These are phyloP conservation scores for Gila orcuttii DNA, from an alignment of 2,113 vertebrate species.

Conservation along the genomic window DNA sequence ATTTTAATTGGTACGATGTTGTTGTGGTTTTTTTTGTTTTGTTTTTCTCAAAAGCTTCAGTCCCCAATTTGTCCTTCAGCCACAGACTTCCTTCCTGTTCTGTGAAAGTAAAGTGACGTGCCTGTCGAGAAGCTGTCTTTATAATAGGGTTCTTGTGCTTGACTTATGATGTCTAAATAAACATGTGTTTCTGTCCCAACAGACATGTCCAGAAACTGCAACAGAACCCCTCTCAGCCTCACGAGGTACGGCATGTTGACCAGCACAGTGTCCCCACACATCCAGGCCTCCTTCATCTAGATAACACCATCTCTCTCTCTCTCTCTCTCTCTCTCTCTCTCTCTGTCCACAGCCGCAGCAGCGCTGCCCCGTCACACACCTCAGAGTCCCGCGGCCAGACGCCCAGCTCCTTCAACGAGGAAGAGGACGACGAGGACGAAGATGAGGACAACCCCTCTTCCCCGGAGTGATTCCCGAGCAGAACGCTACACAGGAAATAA, in stretches of 20 bases:
- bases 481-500: slow-evolving; percentile 51
- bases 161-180: neutral
- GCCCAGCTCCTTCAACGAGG: slow-evolving; percentile 84
- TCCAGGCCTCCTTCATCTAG: slow-evolving; percentile 62
- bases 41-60: neutral
- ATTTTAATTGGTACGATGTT: too few relatives aligned
- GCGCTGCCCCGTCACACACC: slow-evolving; percentile 77
- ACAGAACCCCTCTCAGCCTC: slow-evolving; percentile 68
- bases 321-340: slow-evolving; percentile 68
- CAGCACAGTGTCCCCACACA: neutral
- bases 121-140: neutral
- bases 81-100: neutral
- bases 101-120: accelerated
- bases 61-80: neutral
- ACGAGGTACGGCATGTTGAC: slow-evolving; percentile 44
- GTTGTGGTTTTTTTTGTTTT: neutral
- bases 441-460: slow-evolving; percentile 81
- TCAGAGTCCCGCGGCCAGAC: slow-evolving; percentile 83
- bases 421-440: slow-evolving; percentile 76
- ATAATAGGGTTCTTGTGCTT: neutral
- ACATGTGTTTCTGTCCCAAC: slow-evolving; percentile 20
- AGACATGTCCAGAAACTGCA: slow-evolving; percentile 81
- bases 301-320: slow-evolving; percentile 72
- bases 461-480: slow-evolving; percentile 73
- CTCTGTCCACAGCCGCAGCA: slow-evolving; percentile 73